Evolutionary conservation across 2,888 invertebrate species (phyloP), one percentile per base, ranked within the genome.

Genomic region (Biston betularia): DNA sequence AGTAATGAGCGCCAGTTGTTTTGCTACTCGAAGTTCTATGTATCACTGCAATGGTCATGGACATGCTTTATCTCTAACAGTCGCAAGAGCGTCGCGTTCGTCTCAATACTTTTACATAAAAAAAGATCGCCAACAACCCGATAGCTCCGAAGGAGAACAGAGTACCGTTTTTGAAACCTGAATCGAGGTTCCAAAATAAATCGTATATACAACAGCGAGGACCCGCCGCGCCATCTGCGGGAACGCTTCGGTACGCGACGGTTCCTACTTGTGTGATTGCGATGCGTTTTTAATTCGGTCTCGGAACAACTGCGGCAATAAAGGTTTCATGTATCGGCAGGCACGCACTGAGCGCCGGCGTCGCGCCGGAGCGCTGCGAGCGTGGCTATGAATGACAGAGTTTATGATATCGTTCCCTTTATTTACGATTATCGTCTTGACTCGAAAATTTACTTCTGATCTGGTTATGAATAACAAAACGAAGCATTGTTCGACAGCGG

Each of bases 371-470:
- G 67, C 58, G 58, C 53, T 59, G 66, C 42, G 58, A 68, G 64
- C 66, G 67, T 69, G 71, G 69, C 72, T 70, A 62, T 71, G 62
- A 72, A 74, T 70, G 72, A 71, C 71, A 70, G 67, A 70, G 53
- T 71, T 75, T 73, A 75, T 69, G 70, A 70, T 71, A 68, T 65
- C 65, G 68, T 65, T 70, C 46, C 55, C 15, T 49, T 70, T 53
- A 74, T 74, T 73, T 73, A 74, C 65, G 74, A 65, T 67, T 69
- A 71, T 68, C 60, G 62, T 64, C 69, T 63, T 46, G 59, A 57
- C 24, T 63, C 63, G 62, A 68, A 53, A 68, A 65, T 65, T 59
- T 50, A 52, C 64, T 61, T 59, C 59, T 56, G 45, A 63, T 45
- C 38, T 49, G 52, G 53, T 66, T 59, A 34, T 69, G 65, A 55